Evolutionary conservation across 2,113 vertebrate genomes (phyloP).

Genomic region (Megalops atlanticus): DNA sequence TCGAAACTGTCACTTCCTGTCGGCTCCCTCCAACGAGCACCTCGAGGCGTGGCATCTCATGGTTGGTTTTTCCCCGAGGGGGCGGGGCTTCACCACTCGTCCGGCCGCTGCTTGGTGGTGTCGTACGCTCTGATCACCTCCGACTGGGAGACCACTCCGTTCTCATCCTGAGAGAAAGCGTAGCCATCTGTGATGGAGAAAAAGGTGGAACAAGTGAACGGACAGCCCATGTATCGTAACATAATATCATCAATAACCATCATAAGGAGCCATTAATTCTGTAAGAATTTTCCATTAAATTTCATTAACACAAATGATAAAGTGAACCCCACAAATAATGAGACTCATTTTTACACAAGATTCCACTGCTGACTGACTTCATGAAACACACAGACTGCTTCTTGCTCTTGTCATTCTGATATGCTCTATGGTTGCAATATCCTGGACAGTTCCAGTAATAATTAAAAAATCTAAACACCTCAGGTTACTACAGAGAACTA

Average conservation of each 20-base stretch:
- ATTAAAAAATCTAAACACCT: neutral
- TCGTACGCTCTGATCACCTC: slow-evolving; percentile 97
- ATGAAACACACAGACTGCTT: neutral
- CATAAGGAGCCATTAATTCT: too few species aligned
- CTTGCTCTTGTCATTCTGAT: neutral
- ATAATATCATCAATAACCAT: too few species aligned
- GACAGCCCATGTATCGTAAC: too few species aligned
- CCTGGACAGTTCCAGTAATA: neutral
- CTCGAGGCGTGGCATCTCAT: slow-evolving; percentile 32
- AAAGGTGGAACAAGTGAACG: neutral
- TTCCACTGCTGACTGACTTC: neutral
- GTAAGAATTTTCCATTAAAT: too few species aligned
- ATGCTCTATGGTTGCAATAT: too few species aligned
- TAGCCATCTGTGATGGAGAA: slow-evolving; percentile 82
- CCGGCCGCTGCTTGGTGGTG: slow-evolving; percentile 92
- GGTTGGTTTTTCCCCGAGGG: slow-evolving; percentile 36
- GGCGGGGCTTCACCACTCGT: slow-evolving; percentile 82
- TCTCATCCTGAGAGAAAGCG: slow-evolving; percentile 98
- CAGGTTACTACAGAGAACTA: neutral
- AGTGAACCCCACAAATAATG: neutral
- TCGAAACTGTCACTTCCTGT: neutral
- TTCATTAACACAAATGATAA: too few species aligned
- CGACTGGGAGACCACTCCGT: slow-evolving; percentile 96
- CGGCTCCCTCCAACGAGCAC: neutral
- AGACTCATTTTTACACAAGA: neutral